Evolutionary conservation across 2,797 vertebrate species (phyloP), one percentile per base, ranked within the genome.

Genomic region (Melanotaenia nigrans): DNA sequence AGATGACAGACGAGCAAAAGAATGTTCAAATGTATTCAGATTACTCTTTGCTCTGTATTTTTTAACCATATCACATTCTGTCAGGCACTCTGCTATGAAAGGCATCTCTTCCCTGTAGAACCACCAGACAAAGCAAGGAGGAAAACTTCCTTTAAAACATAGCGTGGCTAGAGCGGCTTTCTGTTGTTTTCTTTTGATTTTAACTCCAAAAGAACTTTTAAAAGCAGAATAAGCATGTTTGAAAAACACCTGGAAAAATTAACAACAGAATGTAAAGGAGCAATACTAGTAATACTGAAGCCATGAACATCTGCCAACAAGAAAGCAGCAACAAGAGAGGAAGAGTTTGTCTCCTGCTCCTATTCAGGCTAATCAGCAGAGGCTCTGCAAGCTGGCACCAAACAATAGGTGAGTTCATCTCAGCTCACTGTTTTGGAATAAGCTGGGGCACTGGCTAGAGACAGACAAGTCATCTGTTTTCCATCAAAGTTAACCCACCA

Each of bases 401-500:
- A 81, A 87, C 84, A 82, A 85, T 64, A 83, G 82, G 78, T 84
- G 88, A 89, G 75, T 82, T 92, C 82, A 89, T 73, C 71, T 87
- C 78, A 63, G 75, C 53, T 71, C 35, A 24, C 42, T 79, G 70
- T 79, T 89, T 76, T 77, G 67, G 71, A 82, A 83, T 51, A 67
- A 53, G 82, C 71, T 14, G 42, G 51, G 72, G 65, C 67, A 76
- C 63, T 0, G 33, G 42, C 70, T 86, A 84, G 78, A 87, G 87
- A 85, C 62, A 76, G 70, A 81, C 71, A 77, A 78, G 80, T 82
- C 82, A 88, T 91, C 91, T 92, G 89, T 74, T 92, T 86, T 81
- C 71, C 81, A 91, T 93, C 89, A 87, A 81, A 75, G 65, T 82
- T 53, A 56, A 65, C 36, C 73, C 49, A 78, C 53, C 61, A 78